Conservation (phyloP, 2,888 invertebrate genomes). For the Acanthacorydalis orientalis region DNA sequence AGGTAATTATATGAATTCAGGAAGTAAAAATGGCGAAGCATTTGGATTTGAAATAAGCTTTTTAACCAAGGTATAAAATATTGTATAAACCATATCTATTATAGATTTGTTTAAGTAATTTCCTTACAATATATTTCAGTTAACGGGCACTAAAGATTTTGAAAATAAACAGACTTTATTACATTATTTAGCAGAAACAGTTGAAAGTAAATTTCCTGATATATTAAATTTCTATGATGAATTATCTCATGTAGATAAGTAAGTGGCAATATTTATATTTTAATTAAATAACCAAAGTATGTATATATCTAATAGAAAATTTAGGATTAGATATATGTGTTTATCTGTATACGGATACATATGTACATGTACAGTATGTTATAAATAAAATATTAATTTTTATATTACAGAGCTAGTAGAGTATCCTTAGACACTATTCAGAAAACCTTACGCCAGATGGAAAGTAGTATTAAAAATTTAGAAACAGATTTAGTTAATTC, state of each 20-base stretch:
- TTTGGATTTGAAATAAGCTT: constrained; percentile 95
- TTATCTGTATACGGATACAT: background rate
- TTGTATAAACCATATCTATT: constrained; percentile 1
- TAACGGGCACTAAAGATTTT: constrained; percentile 79
- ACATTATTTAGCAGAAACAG: constrained; percentile 78
- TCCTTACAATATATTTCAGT: constrained; percentile 26
- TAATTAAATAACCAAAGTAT: background rate
- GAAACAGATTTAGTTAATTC: constrained; percentile 84
- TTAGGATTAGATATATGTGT: background rate
- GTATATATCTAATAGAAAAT: background rate
- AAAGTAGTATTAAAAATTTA: constrained; percentile 67
- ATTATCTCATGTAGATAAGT: constrained; percentile 74
- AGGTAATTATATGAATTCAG: constrained; percentile 95
- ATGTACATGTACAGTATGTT: background rate
- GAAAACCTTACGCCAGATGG: constrained; percentile 71
- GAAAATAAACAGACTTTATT: constrained; percentile 86
- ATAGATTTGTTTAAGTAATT: constrained; percentile 6
- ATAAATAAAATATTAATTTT: background rate
- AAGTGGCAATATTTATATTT: constrained; percentile 8
- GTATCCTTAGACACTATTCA: constrained; percentile 71
- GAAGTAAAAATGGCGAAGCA: constrained; percentile 83
- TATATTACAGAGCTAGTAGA: constrained; percentile 50
- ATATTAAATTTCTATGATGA: constrained; percentile 70
- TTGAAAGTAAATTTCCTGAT: constrained; percentile 80
- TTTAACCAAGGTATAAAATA: constrained; percentile 60